These are phyloP conservation scores for Cyanistes caeruleus DNA, from an alignment of 2,113 vertebrate genomes.

Conservation along the genomic window DNA sequence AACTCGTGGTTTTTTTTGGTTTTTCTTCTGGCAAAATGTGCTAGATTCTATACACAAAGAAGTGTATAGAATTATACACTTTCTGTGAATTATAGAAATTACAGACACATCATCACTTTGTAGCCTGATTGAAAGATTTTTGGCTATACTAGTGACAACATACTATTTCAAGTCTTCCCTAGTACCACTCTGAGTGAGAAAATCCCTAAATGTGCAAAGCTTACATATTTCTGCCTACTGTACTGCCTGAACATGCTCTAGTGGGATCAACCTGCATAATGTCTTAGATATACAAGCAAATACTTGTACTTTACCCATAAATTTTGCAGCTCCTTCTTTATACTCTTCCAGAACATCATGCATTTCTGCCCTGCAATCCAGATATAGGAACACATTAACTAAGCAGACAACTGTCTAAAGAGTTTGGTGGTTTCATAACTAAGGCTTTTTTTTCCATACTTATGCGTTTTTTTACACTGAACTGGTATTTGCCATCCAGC, in stretches of 20 bases:
- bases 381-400: conserved; percentile 13
- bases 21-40: not conserved
- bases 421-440: not conserved
- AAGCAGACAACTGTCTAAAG: not conserved
- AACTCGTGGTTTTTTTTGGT: not conserved
- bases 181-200: not conserved
- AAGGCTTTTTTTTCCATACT: not conserved
- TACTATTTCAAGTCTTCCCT: not conserved
- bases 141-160: not conserved
- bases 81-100: not conserved
- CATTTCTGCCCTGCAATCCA: conserved; percentile 85
- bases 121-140: not conserved
- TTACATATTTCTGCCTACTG: not conserved
- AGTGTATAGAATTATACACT: too few species aligned
- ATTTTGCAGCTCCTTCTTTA: conserved; percentile 89
- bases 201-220: not conserved
- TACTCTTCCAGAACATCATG: conserved; percentile 92
- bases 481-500: not conserved
- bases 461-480: rapidly evolving
- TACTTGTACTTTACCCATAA: conserved; percentile 84
- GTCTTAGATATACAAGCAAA: not conserved
- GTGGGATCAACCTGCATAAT: not conserved
- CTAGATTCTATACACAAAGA: not conserved
- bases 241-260: not conserved
- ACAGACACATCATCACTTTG: not conserved